Conservation (phyloP, 2,797 vertebrate species). For the Hemibagrus guttatus region DNA sequence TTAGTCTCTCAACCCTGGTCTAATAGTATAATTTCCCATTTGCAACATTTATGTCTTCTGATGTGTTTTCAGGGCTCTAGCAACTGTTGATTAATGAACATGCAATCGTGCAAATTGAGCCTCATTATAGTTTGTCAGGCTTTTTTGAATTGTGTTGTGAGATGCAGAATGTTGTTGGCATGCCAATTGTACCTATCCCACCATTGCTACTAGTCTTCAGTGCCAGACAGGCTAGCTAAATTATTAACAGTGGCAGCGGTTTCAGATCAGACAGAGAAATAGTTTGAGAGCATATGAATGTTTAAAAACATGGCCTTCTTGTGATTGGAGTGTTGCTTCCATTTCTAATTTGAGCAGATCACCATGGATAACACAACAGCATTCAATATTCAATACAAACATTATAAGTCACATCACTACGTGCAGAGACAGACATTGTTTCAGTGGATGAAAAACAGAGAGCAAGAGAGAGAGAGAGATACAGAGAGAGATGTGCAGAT, state of each 20-base stretch:
- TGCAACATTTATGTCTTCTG: slow-evolving; percentile 43
- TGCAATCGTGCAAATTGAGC: slow-evolving; percentile 36
- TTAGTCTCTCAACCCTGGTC: slow-evolving; percentile 41
- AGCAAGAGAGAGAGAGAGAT: slow-evolving; percentile 17
- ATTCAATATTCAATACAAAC: slow-evolving; percentile 26
- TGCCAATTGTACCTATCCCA: slow-evolving; percentile 61
- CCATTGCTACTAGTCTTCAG: slow-evolving; percentile 60
- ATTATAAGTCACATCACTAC: slow-evolving; percentile 27
- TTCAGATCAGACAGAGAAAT: slow-evolving; percentile 77
- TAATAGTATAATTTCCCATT: slow-evolving; percentile 53
- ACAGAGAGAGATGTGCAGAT: slow-evolving; percentile 15
- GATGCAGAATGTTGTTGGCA: slow-evolving; percentile 34
- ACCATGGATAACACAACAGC: slow-evolving; percentile 42
- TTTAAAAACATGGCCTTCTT: slow-evolving; percentile 75
- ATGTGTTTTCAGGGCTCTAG: slow-evolving; percentile 34
- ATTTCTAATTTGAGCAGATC: slow-evolving; percentile 50
- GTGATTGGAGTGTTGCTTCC: slow-evolving; percentile 39
- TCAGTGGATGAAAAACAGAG: slow-evolving; percentile 19
- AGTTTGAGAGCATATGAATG: slow-evolving; percentile 78
- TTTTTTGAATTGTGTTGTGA: slow-evolving; percentile 36
- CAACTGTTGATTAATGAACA: slow-evolving; percentile 53
- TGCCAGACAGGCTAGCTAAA: slow-evolving; percentile 68
- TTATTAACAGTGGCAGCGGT: slow-evolving; percentile 71
- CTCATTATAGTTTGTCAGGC: slow-evolving; percentile 44
- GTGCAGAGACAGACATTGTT: slow-evolving; percentile 29